Evolutionary conservation across 2,113 vertebrate genomes (phyloP), one percentile per base, ranked within the genome.

Genomic region (Ammodytes dubius): DNA sequence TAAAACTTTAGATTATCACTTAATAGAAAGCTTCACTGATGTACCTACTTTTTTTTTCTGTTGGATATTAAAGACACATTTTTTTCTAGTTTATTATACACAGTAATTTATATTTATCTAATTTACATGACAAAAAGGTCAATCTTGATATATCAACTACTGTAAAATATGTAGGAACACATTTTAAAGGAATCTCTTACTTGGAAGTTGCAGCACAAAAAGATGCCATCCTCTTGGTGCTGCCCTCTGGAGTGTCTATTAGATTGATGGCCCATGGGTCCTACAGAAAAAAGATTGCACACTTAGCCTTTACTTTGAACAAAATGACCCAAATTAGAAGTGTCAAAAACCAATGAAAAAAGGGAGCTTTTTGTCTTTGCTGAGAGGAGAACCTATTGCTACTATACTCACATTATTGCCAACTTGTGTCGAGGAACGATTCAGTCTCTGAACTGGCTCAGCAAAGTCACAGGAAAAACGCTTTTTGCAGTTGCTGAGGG

Each of bases 191-290:
- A 10, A 45, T 6, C 42, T 67, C 92, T 92, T 85, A 95, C 95
- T 61, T 79, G 5, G 88, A 79, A 1, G 82, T 80, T 49, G 87
- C 81, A 2, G 47, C 56, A 79, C 81, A 90, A 63, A 95, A 92
- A 0, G 84, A 78, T 19, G 83, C 65, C 67, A 91, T 73, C 12
- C 60, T 82, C 46, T 57, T 87, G 77, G 91, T 94, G 85, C 93
- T 95, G 70, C 94, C 94, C 13, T 93, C 70, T 35, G 91, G 91
- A 7, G 82, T 84, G 15, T 93, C 88, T 8, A 68, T 56, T 13
- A 95, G 77, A 2, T 12, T 49, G 14, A 95, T 81, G 27, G 17
- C 2, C 90, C 91, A 95, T 10, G 61, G 76, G n/a, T 89, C 83
- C 92, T 95, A 58, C 7, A 17, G 43, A 19, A 53, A 9, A 52